Percentiles rank a stretch among this genome's conserved stretches.
phyloP scores from a whole-genome alignment of 2,888 invertebrate genomes.

The Hipparchia sbordonii region DNA sequence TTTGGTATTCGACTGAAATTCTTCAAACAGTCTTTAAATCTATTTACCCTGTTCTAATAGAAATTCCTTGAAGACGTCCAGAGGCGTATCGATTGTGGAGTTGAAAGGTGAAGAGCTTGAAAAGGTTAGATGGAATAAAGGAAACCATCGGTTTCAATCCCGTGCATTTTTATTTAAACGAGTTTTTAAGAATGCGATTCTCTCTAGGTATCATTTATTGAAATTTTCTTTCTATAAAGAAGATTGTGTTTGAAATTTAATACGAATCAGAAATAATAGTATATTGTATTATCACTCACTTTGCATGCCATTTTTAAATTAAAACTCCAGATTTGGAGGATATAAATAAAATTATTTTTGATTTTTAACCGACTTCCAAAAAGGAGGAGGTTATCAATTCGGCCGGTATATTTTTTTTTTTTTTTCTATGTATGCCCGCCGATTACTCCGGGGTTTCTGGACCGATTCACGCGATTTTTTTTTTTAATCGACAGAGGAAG shows the following conservation, averaged over 20 bases:
- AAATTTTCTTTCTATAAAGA: not conserved
- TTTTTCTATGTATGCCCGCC: too few relatives aligned
- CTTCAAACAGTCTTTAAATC: conserved; percentile 2
- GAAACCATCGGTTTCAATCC: conserved; percentile 25
- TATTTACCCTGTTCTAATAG: conserved; percentile 28
- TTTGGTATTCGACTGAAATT: not conserved
- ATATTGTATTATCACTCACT: not conserved
- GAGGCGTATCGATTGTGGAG: conserved; percentile 23
- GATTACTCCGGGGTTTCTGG: too few relatives aligned
- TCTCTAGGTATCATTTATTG: not conserved
- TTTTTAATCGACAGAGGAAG: too few relatives aligned
- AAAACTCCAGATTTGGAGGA: not conserved
- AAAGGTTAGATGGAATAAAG: conserved; percentile 32
- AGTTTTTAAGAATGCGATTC: conserved; percentile 7
- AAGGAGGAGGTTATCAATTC: too few relatives aligned
- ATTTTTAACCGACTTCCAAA: too few relatives aligned
- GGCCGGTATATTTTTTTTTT: too few relatives aligned
- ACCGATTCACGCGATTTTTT: too few relatives aligned
- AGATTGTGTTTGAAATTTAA: not conserved
- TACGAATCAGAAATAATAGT: not conserved
- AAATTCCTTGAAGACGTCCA: conserved; percentile 29
- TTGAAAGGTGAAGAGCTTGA: conserved; percentile 34
- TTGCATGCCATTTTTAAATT: not conserved
- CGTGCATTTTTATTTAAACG: conserved; percentile 22
- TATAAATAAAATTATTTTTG: not conserved